Evolutionary conservation across 2,113 vertebrate species (phyloP).

Genomic region (Equus przewalskii): DNA sequence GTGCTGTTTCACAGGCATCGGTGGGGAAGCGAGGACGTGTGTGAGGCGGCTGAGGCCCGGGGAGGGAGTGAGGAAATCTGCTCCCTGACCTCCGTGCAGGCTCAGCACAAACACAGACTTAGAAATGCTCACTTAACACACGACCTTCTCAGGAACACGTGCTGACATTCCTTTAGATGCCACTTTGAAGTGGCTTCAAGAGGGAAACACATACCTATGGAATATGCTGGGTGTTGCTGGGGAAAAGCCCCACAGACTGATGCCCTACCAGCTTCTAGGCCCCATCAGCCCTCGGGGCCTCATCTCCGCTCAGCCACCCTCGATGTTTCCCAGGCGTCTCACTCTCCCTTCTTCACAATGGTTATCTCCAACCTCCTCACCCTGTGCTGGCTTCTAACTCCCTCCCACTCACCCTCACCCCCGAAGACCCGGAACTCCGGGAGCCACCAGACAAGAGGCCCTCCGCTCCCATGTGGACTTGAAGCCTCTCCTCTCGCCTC

Average conservation of each 20-base stretch:
- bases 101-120: not conserved
- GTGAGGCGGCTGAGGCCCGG: not conserved
- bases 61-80: not conserved
- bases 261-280: not conserved
- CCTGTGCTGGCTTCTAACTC: not conserved
- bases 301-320: not conserved
- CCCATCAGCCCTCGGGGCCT: not conserved
- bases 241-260: not conserved
- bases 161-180: not conserved
- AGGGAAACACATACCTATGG: too few relatives aligned
- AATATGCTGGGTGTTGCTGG: not conserved
- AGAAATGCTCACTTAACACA: not conserved
- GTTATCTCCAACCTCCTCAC: not conserved
- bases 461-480: not conserved
- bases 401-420: not conserved
- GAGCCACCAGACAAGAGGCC: not conserved
- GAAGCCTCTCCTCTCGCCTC: not conserved
- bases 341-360: not conserved
- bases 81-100: not conserved
- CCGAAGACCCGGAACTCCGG: not conserved
- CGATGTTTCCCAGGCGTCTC: not conserved
- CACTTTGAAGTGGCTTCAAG: not conserved
- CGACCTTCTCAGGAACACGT: not conserved
- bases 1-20: not conserved
- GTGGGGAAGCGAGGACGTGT: not conserved